phyloP scores from a whole-genome alignment of 2,888 invertebrate species.

The Dinocampus coccinellae region DNA sequence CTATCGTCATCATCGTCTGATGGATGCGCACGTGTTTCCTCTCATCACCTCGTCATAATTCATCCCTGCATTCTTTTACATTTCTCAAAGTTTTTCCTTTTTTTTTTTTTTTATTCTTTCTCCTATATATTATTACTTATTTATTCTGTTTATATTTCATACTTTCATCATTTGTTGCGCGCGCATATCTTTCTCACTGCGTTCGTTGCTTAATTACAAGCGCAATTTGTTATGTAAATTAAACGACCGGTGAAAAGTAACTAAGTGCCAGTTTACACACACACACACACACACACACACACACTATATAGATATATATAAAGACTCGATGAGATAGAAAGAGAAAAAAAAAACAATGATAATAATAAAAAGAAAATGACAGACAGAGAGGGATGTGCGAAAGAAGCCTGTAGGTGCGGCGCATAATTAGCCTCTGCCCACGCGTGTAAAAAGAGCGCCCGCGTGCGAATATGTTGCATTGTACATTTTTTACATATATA shows the following conservation, averaged over 20 bases:
- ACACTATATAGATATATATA: not conserved
- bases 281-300: slow-evolving; percentile 2
- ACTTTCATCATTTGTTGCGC: not conserved
- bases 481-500: not conserved
- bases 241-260: slow-evolving; percentile 48
- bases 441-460: slow-evolving; percentile 35
- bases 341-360: no score
- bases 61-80: slow-evolving; percentile 7
- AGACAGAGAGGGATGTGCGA: slow-evolving; percentile 23
- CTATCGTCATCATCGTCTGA: no score
- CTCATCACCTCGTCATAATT: slow-evolving; percentile 21
- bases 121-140: not conserved
- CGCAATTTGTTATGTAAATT: slow-evolving; percentile 51
- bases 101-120: slow-evolving; percentile 9
- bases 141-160: not conserved
- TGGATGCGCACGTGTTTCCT: not conserved
- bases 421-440: slow-evolving; percentile 51
- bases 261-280: slow-evolving; percentile 13
- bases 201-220: slow-evolving; percentile 47
- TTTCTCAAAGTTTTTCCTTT: not conserved
- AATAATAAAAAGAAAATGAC: slow-evolving; percentile 13
- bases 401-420: slow-evolving; percentile 46
- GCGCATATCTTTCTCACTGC: slow-evolving; percentile 13
- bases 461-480: slow-evolving; percentile 12
- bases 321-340: not conserved